Evolutionary conservation across 2,113 vertebrate genomes (phyloP), one percentile per base, ranked within the genome.

Genomic region (Damaliscus lunatus): DNA sequence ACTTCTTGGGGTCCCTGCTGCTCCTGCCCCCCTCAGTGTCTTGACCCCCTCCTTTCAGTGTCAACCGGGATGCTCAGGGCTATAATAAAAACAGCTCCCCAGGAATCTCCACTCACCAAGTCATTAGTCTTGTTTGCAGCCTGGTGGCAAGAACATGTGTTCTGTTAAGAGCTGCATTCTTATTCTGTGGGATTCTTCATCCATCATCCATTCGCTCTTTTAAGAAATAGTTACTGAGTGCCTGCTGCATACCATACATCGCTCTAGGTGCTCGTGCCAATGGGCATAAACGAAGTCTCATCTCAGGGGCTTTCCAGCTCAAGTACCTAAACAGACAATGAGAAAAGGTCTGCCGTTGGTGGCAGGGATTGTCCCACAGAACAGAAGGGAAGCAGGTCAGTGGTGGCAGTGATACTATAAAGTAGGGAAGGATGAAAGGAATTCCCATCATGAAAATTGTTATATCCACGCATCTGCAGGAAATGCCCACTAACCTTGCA

Each of bases 51-150:
- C 55, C 48, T 9, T 71, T 50, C 25, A 1, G 2, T 74, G 87
- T 77, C 67, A 60, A 43, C 52, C 17, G 15, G 5, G 15, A 25
- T 43, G 40, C 27, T 88, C 74, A 74, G 90, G 77, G 40, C 43
- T 36, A 0, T 1, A 0, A 0, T 1, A 0, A 16, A 74, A 25
- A 43, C 10, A 46, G 53, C 15, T 29, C 23, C 50, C 11, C 3
- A 7, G 64, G 55, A 27, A n/a, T 17, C 48, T 27, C 67, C 25
- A 27, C 40, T n/a, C 25, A 11, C 31, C 40, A 57, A 46, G 13
- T 53, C 93, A 6, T 16, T 52, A 62, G 43, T 90, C 85, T 92
- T 55, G 2, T 50, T 60, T 55, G 60, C 43, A 48, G 16, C 11
- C 88, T 74, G 16, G 8, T 57, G 60, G 93, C n/a, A 89, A 53